These are phyloP conservation scores for Glossosoma conforme DNA, from an alignment of 1,140 invertebrate genomes.

Conservation along the genomic window DNA sequence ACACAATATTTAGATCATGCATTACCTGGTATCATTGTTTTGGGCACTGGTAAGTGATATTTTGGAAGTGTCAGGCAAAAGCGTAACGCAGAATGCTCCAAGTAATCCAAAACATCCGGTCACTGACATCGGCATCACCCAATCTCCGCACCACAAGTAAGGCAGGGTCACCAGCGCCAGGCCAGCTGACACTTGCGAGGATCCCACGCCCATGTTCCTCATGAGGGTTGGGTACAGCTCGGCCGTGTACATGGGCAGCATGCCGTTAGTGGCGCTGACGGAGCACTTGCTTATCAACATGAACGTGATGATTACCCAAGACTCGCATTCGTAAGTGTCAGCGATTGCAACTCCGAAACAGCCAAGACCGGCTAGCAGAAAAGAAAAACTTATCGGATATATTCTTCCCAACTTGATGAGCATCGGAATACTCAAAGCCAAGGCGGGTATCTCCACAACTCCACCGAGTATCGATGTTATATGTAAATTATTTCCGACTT, in stretches of 20 bases:
- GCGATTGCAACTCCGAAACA: conserved; percentile 56
- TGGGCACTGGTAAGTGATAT: conserved; percentile 21
- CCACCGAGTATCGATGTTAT: conserved; percentile 63
- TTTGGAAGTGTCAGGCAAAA: conserved; percentile 55
- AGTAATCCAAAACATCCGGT: conserved; percentile 57
- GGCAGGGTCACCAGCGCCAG: conserved; percentile 66
- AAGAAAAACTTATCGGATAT: conserved; percentile 59
- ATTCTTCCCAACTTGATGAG: conserved; percentile 63
- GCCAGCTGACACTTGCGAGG: conserved; percentile 64
- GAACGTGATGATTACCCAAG: conserved; percentile 57
- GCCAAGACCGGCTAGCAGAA: conserved; percentile 59
- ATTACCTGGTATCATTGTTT: conserved; percentile 17
- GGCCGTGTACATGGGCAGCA: conserved; percentile 68
- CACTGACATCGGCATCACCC: conserved; percentile 37
- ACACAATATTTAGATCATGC: background rate
- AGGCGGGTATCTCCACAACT: conserved; percentile 66
- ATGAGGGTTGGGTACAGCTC: conserved; percentile 70
- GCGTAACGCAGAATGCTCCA: conserved; percentile 56
- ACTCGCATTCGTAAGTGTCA: conserved; percentile 44
- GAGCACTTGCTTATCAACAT: conserved; percentile 66
- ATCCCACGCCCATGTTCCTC: conserved; percentile 67
- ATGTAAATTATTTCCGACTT: conserved; percentile 65
- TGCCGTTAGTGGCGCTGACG: conserved; percentile 64
- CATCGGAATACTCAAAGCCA: conserved; percentile 65
- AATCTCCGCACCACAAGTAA: conserved; percentile 62